These are phyloP conservation scores for Bufo gargarizans DNA, from an alignment of 2,113 vertebrate species.

Conservation along the genomic window DNA sequence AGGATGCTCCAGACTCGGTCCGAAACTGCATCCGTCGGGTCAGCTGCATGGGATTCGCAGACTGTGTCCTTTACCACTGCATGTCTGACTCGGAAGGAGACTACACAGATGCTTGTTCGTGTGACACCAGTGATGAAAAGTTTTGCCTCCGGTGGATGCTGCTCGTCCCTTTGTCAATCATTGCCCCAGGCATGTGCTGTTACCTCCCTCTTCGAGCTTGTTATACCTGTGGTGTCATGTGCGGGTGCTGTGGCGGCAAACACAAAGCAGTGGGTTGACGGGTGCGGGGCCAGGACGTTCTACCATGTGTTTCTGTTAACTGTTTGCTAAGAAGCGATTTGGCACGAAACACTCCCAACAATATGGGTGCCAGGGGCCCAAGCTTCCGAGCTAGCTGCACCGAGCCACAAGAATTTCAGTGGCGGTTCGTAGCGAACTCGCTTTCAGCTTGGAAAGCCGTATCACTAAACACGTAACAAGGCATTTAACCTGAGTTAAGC, in stretches of 20 bases:
- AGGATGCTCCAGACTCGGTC: constrained; percentile 91
- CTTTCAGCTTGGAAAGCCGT: constrained; percentile 70
- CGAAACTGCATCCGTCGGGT: constrained; percentile 87
- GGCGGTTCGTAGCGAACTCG: constrained; percentile 71
- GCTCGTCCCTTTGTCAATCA: constrained; percentile 89
- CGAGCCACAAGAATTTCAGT: constrained; percentile 66
- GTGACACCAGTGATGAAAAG: constrained; percentile 90
- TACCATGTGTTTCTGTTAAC: constrained; percentile 52
- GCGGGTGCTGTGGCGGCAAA: constrained; percentile 94
- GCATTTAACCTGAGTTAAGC: constrained; percentile 75
- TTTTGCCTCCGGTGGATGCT: constrained; percentile 96
- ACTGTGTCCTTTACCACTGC: constrained; percentile 99
- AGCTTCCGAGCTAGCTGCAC: constrained; percentile 61
- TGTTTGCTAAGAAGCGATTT: constrained; percentile 66
- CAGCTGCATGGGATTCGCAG: constrained; percentile 98
- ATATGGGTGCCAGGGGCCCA: constrained; percentile 62
- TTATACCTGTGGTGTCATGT: constrained; percentile 89
- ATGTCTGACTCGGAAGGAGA: constrained; percentile 99
- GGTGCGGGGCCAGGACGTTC: constrained; percentile 51
- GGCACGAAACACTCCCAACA: constrained; percentile 64
- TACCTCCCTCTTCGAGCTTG: constrained; percentile 95
- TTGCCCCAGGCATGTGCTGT: constrained; percentile 98
- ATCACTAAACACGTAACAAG: constrained; percentile 76
- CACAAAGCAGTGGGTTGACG: constrained; percentile 91
- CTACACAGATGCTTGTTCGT: constrained; percentile 97